Percentiles rank a stretch among this genome's conserved stretches.
phyloP scores from a whole-genome alignment of 2,113 vertebrate genomes.

The Himantopus leucocephalus region DNA sequence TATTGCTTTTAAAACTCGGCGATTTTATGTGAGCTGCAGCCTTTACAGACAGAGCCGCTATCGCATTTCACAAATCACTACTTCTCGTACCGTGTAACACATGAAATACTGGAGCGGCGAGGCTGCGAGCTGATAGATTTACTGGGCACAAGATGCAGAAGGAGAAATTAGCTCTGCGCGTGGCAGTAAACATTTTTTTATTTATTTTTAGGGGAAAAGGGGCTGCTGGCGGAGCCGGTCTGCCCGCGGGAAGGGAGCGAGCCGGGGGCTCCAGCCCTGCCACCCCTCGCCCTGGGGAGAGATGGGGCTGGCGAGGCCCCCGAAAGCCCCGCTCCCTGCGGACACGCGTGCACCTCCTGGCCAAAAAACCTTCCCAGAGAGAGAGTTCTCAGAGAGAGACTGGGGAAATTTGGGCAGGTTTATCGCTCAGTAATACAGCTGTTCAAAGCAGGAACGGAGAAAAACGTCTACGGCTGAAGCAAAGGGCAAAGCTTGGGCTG shows the following conservation, averaged over 20 bases:
- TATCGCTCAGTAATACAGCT: rapidly evolving
- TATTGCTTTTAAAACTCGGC: slow-evolving; percentile 52
- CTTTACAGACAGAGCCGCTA: background rate
- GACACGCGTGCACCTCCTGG: rapidly evolving
- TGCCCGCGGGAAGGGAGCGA: background rate
- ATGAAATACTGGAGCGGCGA: background rate
- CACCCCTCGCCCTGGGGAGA: too few species aligned
- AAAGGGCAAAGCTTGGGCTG: background rate
- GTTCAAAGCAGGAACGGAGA: too few species aligned
- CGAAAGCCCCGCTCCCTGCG: rapidly evolving
- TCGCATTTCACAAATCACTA: background rate
- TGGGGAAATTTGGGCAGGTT: background rate
- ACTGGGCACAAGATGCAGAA: background rate
- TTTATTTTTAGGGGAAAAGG: background rate
- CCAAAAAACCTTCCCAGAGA: background rate
- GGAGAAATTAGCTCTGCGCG: background rate
- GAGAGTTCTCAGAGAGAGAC: background rate
- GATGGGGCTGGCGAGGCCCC: background rate
- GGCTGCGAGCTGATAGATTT: background rate
- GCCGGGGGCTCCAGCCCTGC: background rate
- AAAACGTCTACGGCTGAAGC: rapidly evolving
- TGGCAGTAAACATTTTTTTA: background rate
- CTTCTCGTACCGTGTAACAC: background rate
- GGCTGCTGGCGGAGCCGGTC: background rate
- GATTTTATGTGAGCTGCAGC: background rate